phyloP scores from a whole-genome alignment of 2,888 invertebrate species.

The Cotesia congregata region DNA sequence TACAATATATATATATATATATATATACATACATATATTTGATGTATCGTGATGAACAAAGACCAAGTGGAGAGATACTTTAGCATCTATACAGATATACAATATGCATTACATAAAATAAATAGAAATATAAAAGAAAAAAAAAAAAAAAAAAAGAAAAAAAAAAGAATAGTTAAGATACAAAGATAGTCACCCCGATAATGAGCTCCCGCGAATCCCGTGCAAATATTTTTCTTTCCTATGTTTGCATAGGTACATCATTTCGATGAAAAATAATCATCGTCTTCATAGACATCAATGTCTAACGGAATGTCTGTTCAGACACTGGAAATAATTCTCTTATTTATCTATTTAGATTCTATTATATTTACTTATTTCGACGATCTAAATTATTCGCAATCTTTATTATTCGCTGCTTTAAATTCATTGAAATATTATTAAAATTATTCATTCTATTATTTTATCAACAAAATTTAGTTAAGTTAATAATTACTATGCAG shows the following conservation, averaged over 20 bases:
- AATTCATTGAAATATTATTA: not conserved
- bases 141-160: slow-evolving; percentile 17
- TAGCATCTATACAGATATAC: not conserved
- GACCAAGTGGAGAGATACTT: slow-evolving; percentile 12
- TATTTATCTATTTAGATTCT: not conserved
- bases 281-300: not conserved
- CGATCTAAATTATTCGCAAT: not conserved
- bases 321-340: slow-evolving; percentile 27
- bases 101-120: not conserved
- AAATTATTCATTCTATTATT: too few species aligned
- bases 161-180: not conserved
- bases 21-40: not conserved
- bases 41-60: slow-evolving; percentile 9
- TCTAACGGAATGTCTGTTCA: slow-evolving; percentile 33
- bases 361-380: not conserved
- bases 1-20: slow-evolving; percentile 14
- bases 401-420: not conserved
- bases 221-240: slow-evolving; percentile 69
- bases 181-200: slow-evolving; percentile 60
- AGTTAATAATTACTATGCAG: too few species aligned
- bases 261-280: slow-evolving; percentile 22
- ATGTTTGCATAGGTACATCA: slow-evolving; percentile 65
- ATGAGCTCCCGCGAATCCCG: slow-evolving; percentile 68
- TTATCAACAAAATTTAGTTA: too few species aligned
- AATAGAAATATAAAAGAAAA: slow-evolving; percentile 15